Percentiles rank a stretch among this genome's conserved stretches.
These are phyloP conservation scores for Enteromius thamalakanensis DNA, from an alignment of 2,797 vertebrate genomes.

Conservation along the genomic window DNA sequence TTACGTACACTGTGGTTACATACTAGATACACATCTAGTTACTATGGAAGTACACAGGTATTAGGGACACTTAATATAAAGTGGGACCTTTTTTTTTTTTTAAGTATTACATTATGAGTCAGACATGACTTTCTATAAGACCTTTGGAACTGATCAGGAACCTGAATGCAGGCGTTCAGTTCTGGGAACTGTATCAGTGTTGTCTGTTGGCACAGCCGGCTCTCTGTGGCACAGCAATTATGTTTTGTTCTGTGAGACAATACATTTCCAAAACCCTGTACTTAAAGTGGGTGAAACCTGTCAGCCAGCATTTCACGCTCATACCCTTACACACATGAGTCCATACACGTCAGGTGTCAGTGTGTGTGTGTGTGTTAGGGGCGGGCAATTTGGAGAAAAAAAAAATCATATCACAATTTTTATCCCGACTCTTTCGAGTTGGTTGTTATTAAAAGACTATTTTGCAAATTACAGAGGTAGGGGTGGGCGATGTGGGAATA, in stretches of 20 bases:
- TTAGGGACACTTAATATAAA: too few relatives aligned
- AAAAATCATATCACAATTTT: too few relatives aligned
- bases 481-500: too few relatives aligned
- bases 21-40: too few relatives aligned
- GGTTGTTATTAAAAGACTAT: too few relatives aligned
- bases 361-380: neutral
- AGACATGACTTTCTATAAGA: neutral
- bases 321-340: conserved; percentile 10
- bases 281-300: conserved; percentile 65
- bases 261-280: conserved; percentile 59
- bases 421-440: too few relatives aligned
- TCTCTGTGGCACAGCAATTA: conserved; percentile 35
- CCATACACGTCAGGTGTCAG: neutral
- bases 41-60: too few relatives aligned
- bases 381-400: too few relatives aligned
- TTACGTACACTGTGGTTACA: too few relatives aligned
- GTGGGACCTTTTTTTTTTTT: too few relatives aligned
- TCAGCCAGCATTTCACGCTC: conserved; percentile 48
- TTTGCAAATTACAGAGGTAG: too few relatives aligned
- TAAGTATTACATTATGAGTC: neutral
- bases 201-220: neutral
- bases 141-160: neutral
- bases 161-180: neutral
- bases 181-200: conserved; percentile 12
- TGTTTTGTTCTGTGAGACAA: conserved; percentile 47